phyloP scores from a whole-genome alignment of 2,797 vertebrate species.

The Rhinichthys osculus region DNA sequence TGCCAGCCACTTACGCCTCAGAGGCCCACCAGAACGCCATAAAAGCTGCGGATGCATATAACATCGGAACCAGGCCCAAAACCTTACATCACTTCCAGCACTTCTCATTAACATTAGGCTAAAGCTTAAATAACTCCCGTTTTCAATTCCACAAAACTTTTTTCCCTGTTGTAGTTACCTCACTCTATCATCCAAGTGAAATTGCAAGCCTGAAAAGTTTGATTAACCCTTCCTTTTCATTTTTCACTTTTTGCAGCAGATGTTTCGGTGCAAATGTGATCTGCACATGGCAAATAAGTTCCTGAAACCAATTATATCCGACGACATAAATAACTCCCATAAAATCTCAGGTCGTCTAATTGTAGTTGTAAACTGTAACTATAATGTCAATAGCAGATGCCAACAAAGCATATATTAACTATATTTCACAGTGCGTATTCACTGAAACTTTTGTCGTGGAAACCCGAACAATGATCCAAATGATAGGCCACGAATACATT shows the following conservation, averaged over 20 bases:
- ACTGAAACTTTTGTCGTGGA: conserved; percentile 31
- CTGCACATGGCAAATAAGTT: conserved; percentile 63
- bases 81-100: conserved; percentile 47
- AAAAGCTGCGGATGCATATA: conserved; percentile 46
- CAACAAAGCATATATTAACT: conserved; percentile 46
- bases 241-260: conserved; percentile 55
- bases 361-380: conserved; percentile 63
- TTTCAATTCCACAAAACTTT: conserved; percentile 37
- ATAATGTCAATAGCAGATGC: conserved; percentile 65
- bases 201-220: conserved; percentile 50
- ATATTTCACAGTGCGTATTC: conserved; percentile 52
- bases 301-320: conserved; percentile 64
- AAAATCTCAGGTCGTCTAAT: conserved; percentile 65
- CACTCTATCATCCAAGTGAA: conserved; percentile 48
- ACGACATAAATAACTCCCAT: conserved; percentile 65
- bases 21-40: conserved; percentile 64
- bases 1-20: conserved; percentile 66
- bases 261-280: conserved; percentile 62
- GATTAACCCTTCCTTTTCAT: conserved; percentile 55
- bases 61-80: conserved; percentile 38
- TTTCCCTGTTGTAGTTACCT: conserved; percentile 45
- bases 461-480: conserved; percentile 43
- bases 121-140: conserved; percentile 48
- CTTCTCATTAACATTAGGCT: conserved; percentile 53
- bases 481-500: conserved; percentile 45